A percentile compares a stretch with the other conserved stretches of the same genome.
These are phyloP conservation scores for Drosophila lowei DNA, from an alignment of 1,140 invertebrate species.

Conservation along the genomic window DNA sequence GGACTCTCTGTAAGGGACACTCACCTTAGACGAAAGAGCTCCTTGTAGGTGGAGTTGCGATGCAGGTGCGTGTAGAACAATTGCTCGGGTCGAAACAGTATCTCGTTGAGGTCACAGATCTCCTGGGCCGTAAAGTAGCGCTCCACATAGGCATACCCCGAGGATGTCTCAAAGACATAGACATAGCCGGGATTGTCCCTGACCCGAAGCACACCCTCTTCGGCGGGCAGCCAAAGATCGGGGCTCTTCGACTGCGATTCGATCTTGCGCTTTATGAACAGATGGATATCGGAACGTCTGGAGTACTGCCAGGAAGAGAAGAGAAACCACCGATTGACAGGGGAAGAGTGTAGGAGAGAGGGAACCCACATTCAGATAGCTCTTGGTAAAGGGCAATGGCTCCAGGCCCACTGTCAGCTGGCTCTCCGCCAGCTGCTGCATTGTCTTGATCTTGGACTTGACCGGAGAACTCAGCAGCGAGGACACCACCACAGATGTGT, in stretches of 20 bases:
- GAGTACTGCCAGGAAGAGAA: conserved; percentile 44
- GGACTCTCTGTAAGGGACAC: background rate
- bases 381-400: conserved; percentile 63
- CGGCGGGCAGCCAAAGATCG: conserved; percentile 65
- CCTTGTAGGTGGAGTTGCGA: conserved; percentile 73
- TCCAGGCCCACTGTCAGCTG: conserved; percentile 66
- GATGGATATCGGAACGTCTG: conserved; percentile 49
- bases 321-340: background rate
- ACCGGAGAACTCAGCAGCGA: conserved; percentile 73
- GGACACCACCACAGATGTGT: conserved; percentile 77
- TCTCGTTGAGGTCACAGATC: conserved; percentile 77
- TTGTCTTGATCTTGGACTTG: conserved; percentile 70
- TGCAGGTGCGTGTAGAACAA: conserved; percentile 61
- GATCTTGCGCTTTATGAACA: conserved; percentile 64
- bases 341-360: too few relatives aligned
- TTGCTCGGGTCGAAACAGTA: conserved; percentile 64
- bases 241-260: conserved; percentile 44
- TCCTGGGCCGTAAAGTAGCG: conserved; percentile 60
- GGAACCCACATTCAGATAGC: conserved; percentile 71
- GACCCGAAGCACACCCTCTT: conserved; percentile 62
- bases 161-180: conserved; percentile 60
- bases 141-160: conserved; percentile 68
- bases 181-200: conserved; percentile 74
- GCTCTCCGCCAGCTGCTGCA: conserved; percentile 75
- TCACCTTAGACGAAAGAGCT: conserved; percentile 59